Evolutionary conservation across 2,113 vertebrate genomes (phyloP).

Genomic region (Daphoenositta chrysoptera): DNA sequence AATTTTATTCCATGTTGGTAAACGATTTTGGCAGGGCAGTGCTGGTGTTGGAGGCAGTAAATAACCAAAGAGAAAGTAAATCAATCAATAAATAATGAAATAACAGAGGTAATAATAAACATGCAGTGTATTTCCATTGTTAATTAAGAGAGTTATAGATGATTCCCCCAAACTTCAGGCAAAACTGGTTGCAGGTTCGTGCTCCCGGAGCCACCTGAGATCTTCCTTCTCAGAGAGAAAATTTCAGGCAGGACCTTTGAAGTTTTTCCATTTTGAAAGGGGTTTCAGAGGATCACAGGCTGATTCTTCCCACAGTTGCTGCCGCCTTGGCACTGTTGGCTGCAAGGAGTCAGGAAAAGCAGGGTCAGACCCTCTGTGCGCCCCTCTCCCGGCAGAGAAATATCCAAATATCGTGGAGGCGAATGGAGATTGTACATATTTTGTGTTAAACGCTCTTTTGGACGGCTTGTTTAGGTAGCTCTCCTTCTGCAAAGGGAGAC

Average conservation of each 20-base stretch:
- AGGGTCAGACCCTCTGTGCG: not conserved
- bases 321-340: not conserved
- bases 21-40: not conserved
- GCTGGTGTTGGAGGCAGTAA: not conserved
- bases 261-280: not conserved
- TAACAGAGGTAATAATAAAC: not conserved
- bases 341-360: not conserved
- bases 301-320: not conserved
- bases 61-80: not conserved
- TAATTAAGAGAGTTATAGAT: too few relatives aligned
- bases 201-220: not conserved
- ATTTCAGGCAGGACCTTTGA: not conserved
- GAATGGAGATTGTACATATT: too few relatives aligned
- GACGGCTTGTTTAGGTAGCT: not conserved
- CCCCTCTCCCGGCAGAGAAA: not conserved
- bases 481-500: not conserved
- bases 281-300: not conserved
- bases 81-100: not conserved
- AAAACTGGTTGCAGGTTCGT: fast-evolving
- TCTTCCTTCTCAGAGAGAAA: not conserved
- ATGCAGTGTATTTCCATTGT: not conserved
- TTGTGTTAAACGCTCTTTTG: not conserved
- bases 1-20: not conserved
- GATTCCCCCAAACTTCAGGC: not conserved
- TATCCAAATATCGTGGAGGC: fast-evolving